Conservation (phyloP, 1,140 invertebrate genomes). For the Bombyx mandarina region DNA sequence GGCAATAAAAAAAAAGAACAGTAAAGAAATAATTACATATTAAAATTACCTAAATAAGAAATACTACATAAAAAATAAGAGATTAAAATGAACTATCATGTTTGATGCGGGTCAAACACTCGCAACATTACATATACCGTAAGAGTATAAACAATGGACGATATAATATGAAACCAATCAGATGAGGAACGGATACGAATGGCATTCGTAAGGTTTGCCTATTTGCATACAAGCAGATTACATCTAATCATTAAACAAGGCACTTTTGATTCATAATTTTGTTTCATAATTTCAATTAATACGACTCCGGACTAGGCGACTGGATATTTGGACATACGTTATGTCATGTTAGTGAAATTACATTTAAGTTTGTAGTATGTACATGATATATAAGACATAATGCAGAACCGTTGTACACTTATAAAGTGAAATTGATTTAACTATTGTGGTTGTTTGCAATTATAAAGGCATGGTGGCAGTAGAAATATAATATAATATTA, state of each 20-base stretch:
- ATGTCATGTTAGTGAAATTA: not conserved
- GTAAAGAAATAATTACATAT: not conserved
- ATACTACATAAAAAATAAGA: not conserved
- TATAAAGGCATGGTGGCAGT: no score
- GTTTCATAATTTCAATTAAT: constrained; percentile 8
- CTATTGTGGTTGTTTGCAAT: no score
- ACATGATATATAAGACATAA: no score
- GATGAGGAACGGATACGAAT: constrained; percentile 3
- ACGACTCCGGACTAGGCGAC: not conserved
- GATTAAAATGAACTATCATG: not conserved
- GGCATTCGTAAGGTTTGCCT: constrained; percentile 4
- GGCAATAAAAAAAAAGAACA: not conserved
- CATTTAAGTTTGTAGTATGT: no score
- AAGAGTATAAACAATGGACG: no score
- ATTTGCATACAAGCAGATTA: constrained; percentile 6
- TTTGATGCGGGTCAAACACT: not conserved
- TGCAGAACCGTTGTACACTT: no score
- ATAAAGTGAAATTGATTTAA: no score
- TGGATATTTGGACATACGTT: constrained; percentile 4
- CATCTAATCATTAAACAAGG: constrained; percentile 6
- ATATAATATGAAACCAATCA: constrained; percentile 3
- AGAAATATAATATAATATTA: no score
- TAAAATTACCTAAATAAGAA: not conserved
- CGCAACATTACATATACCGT: not conserved
- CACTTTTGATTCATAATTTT: constrained; percentile 6